Evolutionary conservation across 2,888 invertebrate genomes (phyloP).

Genomic region (Arge pagana): DNA sequence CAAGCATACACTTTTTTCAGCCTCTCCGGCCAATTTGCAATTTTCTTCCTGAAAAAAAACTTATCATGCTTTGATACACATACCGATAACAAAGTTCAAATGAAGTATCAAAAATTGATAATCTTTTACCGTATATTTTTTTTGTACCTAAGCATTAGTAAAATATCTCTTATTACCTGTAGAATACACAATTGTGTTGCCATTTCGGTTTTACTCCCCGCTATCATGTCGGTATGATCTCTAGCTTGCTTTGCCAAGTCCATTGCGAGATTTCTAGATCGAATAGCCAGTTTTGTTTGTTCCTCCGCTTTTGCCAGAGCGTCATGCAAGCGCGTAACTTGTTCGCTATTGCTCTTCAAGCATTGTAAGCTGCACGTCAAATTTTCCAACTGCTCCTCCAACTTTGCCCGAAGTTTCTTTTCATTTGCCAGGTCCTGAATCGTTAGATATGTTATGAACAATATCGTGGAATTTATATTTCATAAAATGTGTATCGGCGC

Average conservation of each 20-base stretch:
- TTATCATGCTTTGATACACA: slow-evolving; percentile 13
- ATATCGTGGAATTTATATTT: too few relatives aligned
- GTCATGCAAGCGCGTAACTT: slow-evolving; percentile 31
- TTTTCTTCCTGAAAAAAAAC: slow-evolving; percentile 25
- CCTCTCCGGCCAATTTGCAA: slow-evolving; percentile 9
- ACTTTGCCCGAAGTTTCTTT: slow-evolving; percentile 29
- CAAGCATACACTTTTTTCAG: slow-evolving; percentile 8
- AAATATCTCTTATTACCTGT: slow-evolving; percentile 29
- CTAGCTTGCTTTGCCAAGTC: slow-evolving; percentile 36
- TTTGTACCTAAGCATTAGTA: slow-evolving; percentile 13
- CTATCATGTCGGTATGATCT: slow-evolving; percentile 32
- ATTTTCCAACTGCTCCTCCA: slow-evolving; percentile 35
- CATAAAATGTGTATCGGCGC: too few relatives aligned
- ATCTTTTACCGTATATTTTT: too few relatives aligned
- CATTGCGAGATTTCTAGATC: slow-evolving; percentile 36
- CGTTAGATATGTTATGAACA: too few relatives aligned
- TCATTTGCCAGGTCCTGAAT: slow-evolving; percentile 35
- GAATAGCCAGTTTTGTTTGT: slow-evolving; percentile 31
- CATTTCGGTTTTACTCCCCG: slow-evolving; percentile 34
- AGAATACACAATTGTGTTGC: slow-evolving; percentile 30
- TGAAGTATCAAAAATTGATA: too few relatives aligned
- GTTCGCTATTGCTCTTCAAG: slow-evolving; percentile 32
- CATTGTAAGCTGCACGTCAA: slow-evolving; percentile 34
- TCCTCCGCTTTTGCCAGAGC: slow-evolving; percentile 34
- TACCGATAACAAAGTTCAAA: too few relatives aligned